Percentiles rank a stretch among this genome's conserved stretches.
phyloP scores from a whole-genome alignment of 2,797 vertebrate genomes.

The Amazonetta brasiliensis region DNA sequence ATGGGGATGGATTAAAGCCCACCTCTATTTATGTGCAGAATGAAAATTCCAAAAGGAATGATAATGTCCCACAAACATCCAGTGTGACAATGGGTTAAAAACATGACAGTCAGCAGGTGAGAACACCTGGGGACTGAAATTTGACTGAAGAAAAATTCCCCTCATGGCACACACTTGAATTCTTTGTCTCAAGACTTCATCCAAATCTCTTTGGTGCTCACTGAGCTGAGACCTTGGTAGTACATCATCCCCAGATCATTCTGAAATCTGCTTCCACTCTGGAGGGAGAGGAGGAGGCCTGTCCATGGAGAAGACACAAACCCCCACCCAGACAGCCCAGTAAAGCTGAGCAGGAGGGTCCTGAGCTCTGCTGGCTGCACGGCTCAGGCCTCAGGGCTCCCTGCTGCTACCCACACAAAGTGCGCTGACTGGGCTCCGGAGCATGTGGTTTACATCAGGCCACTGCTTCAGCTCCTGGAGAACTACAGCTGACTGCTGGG shows the following conservation, averaged over 20 bases:
- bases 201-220: not conserved
- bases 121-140: not conserved
- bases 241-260: not conserved
- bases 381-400: conserved; percentile 77
- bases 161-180: not conserved
- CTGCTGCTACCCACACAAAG: conserved; percentile 83
- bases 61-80: not conserved
- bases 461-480: conserved; percentile 60
- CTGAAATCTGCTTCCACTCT: not conserved
- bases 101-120: not conserved
- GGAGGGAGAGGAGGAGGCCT: not conserved
- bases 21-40: not conserved
- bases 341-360: conserved; percentile 71
- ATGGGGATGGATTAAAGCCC: not conserved
- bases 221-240: not conserved
- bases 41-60: not conserved
- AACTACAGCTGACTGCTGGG: conserved; percentile 7
- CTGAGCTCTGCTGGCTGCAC: conserved; percentile 76
- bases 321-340: not conserved
- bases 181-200: not conserved
- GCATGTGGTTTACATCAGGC: conserved; percentile 75
- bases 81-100: not conserved
- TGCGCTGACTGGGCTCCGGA: conserved; percentile 78
- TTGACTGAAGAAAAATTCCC: not conserved
- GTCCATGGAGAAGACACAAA: not conserved